phyloP scores from a whole-genome alignment of 2,888 invertebrate genomes.

The Latrodectus hesperus region DNA sequence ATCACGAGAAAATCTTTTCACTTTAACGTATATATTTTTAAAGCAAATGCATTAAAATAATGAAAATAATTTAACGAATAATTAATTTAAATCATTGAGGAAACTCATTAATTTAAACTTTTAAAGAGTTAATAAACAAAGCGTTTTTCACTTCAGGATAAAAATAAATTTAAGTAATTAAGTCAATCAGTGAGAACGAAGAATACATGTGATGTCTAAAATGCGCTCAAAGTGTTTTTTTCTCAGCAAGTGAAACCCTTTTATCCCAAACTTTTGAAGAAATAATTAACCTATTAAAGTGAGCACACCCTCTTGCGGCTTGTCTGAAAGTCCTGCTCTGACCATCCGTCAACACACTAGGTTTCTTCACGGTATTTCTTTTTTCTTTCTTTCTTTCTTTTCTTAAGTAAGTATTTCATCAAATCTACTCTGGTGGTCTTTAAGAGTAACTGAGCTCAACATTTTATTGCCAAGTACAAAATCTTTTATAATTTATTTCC shows the following conservation, averaged over 20 bases:
- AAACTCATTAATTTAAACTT: too few relatives aligned
- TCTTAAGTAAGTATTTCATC: too few relatives aligned
- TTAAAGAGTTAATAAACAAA: background rate
- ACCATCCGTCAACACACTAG: slow-evolving; percentile 43
- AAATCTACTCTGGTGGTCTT: too few relatives aligned
- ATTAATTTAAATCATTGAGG: too few relatives aligned
- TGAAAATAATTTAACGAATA: too few relatives aligned
- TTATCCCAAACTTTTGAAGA: slow-evolving; percentile 21
- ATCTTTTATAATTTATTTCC: too few relatives aligned
- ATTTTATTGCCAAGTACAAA: too few relatives aligned
- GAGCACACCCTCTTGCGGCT: slow-evolving; percentile 45
- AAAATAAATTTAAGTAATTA: background rate
- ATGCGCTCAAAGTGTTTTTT: background rate
- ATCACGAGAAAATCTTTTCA: too few relatives aligned
- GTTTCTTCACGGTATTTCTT: background rate
- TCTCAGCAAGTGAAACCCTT: background rate
- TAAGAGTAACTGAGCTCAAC: too few relatives aligned
- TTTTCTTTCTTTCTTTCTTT: background rate
- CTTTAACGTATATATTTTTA: too few relatives aligned
- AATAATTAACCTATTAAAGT: slow-evolving; percentile 65
- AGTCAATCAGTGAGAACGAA: background rate
- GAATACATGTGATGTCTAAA: background rate
- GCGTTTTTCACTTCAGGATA: background rate
- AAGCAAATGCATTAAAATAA: too few relatives aligned
- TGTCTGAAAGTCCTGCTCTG: slow-evolving; percentile 51